Base-by-base conservation (phyloP, 2,113 vertebrate species). In the Smithornis capensis region DNA sequence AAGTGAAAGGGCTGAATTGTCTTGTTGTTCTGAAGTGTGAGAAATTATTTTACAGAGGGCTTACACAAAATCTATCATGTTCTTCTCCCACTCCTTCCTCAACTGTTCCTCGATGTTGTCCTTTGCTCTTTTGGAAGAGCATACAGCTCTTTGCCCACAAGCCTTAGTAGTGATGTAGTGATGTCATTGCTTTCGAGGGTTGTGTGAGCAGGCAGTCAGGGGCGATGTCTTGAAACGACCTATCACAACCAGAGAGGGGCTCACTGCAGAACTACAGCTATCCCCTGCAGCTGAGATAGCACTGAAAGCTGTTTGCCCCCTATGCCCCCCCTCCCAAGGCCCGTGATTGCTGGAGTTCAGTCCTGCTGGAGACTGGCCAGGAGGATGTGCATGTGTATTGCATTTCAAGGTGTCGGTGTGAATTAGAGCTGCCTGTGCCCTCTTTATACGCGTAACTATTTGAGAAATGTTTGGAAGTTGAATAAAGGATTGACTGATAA, bases 401-500 rank as follows among this genome's bases (percentile, higher is more conserved):
- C 27, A 8, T 71, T 92, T 91, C 60, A 56, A 44, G 74, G 37
- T 82, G 50, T 70, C 0, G 0, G 31, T 85, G 78, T 80, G 71
- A 92, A 62, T 85, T 69, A 42, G 52, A 68, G 49, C 82, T 88
- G 69, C 75, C 65, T 83, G 79, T 78, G 57, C 31, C 52, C 17
- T 0, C 0, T 62, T 85, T 83, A 47, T 40, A n/a, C 7, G 8
- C 17, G 53, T 91, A 85, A 73, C 31, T 57, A 53, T 96, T 86
- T 80, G 42, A 80, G 90, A 92, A 93, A 93, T 95, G 87, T 89
- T 94, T 86, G 87, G 89, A 89, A 81, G 95, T 71, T 57, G 69
- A 89, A 69, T 81, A 68, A 90, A 95, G 80, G 91, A 95, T 95
- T 91, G 95, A 86, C 59, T 91, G 84, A 52, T 95, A 74, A 91